Conservation (phyloP, 2,797 vertebrate genomes). For the Acanthornis magna region DNA sequence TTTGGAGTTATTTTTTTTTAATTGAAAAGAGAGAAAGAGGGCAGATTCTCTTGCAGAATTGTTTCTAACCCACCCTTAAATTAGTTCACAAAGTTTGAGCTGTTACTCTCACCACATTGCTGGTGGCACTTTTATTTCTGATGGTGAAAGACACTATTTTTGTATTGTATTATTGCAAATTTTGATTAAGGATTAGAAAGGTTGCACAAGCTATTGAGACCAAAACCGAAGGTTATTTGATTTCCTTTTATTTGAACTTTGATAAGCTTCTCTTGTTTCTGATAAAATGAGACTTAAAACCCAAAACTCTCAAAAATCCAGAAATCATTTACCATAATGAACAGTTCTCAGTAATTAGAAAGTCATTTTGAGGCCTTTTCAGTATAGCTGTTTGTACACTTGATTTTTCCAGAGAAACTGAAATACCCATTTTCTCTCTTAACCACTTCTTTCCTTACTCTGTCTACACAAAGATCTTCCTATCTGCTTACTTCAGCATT, state of each 20-base stretch:
- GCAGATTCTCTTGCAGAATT: not conserved
- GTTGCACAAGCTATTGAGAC: not conserved
- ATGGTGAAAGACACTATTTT: not conserved
- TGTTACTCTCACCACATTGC: not conserved
- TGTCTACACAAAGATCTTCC: not conserved
- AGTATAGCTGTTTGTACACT: not conserved
- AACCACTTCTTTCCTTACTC: not conserved
- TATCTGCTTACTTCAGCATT: not conserved
- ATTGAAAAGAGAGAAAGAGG: not conserved
- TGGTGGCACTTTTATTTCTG: not conserved
- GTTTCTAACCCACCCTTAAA: not conserved
- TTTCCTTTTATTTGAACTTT: not conserved
- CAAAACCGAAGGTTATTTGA: not conserved
- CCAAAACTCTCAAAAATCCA: not conserved
- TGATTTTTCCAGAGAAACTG: not conserved
- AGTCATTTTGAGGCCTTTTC: not conserved
- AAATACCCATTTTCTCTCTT: not conserved
- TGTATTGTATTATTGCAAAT: not conserved
- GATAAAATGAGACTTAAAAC: not conserved
- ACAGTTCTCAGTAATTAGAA: not conserved
- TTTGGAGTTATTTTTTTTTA: not conserved
- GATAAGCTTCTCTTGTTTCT: not conserved
- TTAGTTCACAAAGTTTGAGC: not conserved
- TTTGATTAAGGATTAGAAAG: not conserved
- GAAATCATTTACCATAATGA: not conserved